Conservation (phyloP, 2,797 vertebrate genomes). For the Centropyge bicolor region DNA sequence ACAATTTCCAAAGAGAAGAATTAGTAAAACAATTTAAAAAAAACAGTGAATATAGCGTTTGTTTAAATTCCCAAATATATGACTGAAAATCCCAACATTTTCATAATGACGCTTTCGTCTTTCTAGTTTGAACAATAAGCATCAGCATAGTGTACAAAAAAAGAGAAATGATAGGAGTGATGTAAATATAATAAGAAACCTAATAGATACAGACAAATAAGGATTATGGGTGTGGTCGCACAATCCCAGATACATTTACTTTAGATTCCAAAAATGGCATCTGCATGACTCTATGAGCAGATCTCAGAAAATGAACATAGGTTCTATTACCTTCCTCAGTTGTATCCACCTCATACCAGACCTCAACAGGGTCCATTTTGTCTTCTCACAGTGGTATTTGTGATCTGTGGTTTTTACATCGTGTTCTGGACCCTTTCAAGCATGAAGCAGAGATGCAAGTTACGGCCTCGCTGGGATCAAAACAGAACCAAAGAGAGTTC, state of each 20-base stretch:
- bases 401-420: slow-evolving; percentile 60
- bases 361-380: slow-evolving; percentile 54
- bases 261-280: slow-evolving; percentile 39
- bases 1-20: background rate
- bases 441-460: slow-evolving; percentile 48
- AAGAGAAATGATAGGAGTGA: background rate
- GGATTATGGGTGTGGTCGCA: slow-evolving; percentile 12
- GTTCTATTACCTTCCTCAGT: slow-evolving; percentile 29
- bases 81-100: background rate
- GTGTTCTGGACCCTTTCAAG: slow-evolving; percentile 60
- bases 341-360: slow-evolving; percentile 15
- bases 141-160: too few species aligned
- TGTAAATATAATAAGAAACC: background rate
- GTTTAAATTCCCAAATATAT: background rate
- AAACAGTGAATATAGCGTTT: background rate
- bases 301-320: slow-evolving; percentile 5
- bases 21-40: background rate
- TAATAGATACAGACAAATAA: too few species aligned
- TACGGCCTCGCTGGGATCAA: slow-evolving; percentile 37
- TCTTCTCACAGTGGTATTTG: slow-evolving; percentile 57
- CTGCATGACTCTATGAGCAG: slow-evolving; percentile 12
- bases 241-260: background rate
- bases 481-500: slow-evolving; percentile 28
- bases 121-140: background rate
- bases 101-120: background rate